Evolutionary conservation across 1,140 invertebrate genomes (phyloP).

Genomic region (Sycobia sp.): DNA sequence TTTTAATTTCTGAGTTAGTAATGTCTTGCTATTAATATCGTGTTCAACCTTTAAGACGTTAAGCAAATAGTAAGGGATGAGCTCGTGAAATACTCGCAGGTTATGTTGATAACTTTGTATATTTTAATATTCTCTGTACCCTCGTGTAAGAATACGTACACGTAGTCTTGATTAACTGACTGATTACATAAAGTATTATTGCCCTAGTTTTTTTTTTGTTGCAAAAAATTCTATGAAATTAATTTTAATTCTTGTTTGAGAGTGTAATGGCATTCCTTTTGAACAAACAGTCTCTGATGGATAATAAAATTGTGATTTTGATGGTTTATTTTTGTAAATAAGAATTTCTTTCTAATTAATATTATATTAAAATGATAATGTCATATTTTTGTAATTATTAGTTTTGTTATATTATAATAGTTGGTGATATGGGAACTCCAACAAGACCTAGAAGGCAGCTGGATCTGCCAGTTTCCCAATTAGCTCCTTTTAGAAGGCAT

Average conservation of each 20-base stretch:
- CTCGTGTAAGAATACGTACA: constrained; percentile 13
- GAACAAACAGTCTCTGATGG: too few species aligned
- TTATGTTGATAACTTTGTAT: constrained; percentile 53
- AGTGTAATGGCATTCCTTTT: too few species aligned
- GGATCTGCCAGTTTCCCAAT: constrained; percentile 63
- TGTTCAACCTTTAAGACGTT: too few species aligned
- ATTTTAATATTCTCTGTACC: constrained; percentile 30
- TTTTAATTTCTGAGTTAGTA: too few species aligned
- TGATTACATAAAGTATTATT: constrained; percentile 33
- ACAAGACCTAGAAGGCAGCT: constrained; percentile 55
- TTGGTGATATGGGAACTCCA: constrained; percentile 61
- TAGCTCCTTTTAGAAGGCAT: constrained; percentile 63
- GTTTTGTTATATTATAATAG: constrained; percentile 36
- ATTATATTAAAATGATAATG: too few species aligned
- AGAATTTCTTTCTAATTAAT: too few species aligned
- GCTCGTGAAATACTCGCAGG: constrained; percentile 38
- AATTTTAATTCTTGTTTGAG: too few species aligned
- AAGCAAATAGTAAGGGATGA: neutral
- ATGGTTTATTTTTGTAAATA: too few species aligned
- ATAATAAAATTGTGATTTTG: too few species aligned
- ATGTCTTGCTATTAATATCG: neutral
- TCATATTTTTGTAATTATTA: too few species aligned
- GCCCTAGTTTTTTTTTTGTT: too few species aligned
- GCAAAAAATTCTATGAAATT: too few species aligned
- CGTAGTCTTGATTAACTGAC: constrained; percentile 6